A percentile compares a stretch with the other conserved stretches of the same genome.
These are phyloP conservation scores for Galeopsomyia nigrocyanea DNA, from an alignment of 2,888 invertebrate species.

Conservation along the genomic window DNA sequence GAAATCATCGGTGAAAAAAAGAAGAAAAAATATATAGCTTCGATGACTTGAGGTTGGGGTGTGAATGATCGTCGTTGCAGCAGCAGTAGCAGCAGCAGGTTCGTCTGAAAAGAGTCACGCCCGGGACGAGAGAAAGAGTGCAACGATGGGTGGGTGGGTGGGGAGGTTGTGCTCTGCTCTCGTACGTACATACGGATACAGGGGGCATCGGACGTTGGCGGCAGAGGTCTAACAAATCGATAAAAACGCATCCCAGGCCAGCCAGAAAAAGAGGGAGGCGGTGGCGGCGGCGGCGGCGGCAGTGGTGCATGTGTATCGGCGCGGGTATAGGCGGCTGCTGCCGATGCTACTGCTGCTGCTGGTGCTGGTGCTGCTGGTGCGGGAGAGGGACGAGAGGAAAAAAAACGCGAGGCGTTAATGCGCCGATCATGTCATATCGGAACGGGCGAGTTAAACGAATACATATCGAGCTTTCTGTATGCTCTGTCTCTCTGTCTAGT, in stretches of 20 bases:
- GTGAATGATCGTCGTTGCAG: not conserved
- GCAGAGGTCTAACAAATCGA: conserved; percentile 67
- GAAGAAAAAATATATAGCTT: not conserved
- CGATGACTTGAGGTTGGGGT: not conserved
- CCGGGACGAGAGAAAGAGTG: conserved; percentile 49
- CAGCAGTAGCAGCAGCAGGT: not conserved
- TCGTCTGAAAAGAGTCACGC: conserved; percentile 63
- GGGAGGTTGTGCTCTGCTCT: conserved; percentile 44
- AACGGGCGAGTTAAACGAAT: conserved; percentile 65
- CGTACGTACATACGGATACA: conserved; percentile 56
- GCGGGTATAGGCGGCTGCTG: conserved; percentile 5
- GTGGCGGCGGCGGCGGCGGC: conserved; percentile 42
- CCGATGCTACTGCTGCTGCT: not conserved
- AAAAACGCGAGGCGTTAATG: conserved; percentile 66
- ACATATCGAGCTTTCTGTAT: conserved; percentile 48
- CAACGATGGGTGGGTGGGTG: conserved; percentile 22
- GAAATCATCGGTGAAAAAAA: conserved; percentile 37
- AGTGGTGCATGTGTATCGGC: not conserved
- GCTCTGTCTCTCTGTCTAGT: conserved; percentile 9
- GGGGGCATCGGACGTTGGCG: conserved; percentile 58
- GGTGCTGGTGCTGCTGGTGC: conserved; percentile 14
- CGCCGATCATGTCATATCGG: conserved; percentile 68
- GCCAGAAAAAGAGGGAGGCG: conserved; percentile 58
- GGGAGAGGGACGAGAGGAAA: conserved; percentile 60
- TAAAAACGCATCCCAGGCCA: conserved; percentile 69